Conservation (phyloP, 2,113 vertebrate species). For the Cariama cristata region DNA sequence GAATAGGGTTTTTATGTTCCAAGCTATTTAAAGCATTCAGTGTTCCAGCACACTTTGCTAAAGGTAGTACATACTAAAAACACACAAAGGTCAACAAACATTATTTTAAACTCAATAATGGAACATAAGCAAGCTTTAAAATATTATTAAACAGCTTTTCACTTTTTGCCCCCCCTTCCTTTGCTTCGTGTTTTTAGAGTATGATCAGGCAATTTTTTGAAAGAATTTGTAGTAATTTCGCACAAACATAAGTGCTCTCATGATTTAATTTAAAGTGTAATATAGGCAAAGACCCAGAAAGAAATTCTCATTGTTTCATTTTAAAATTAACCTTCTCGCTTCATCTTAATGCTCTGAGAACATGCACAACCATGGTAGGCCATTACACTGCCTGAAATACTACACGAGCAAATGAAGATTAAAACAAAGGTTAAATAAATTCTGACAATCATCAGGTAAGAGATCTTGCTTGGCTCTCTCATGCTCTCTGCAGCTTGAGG, state of each 20-base stretch:
- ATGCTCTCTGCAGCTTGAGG: background rate
- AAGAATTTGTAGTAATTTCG: conserved; percentile 57
- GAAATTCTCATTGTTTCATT: conserved; percentile 56
- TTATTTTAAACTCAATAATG: conserved; percentile 38
- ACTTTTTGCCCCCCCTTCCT: background rate
- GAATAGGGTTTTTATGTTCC: background rate
- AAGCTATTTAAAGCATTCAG: background rate
- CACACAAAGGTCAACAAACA: conserved; percentile 6
- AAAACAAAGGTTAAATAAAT: background rate
- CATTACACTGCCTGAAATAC: background rate
- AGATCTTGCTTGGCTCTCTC: background rate
- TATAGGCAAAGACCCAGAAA: conserved; percentile 42
- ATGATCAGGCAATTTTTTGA: conserved; percentile 57
- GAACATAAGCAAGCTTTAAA: conserved; percentile 58
- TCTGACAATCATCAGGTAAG: background rate
- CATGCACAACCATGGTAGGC: background rate
- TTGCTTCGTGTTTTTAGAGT: conserved; percentile 46
- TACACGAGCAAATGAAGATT: background rate
- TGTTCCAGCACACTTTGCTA: background rate
- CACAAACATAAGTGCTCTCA: conserved; percentile 49
- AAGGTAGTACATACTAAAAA: background rate
- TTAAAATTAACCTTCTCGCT: conserved; percentile 66
- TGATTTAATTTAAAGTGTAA: conserved; percentile 66
- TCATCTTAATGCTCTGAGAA: conserved; percentile 39
- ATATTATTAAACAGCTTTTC: conserved; percentile 50